Base-by-base conservation (phyloP, 2,888 invertebrate genomes). In the Nowickia ferox region DNA sequence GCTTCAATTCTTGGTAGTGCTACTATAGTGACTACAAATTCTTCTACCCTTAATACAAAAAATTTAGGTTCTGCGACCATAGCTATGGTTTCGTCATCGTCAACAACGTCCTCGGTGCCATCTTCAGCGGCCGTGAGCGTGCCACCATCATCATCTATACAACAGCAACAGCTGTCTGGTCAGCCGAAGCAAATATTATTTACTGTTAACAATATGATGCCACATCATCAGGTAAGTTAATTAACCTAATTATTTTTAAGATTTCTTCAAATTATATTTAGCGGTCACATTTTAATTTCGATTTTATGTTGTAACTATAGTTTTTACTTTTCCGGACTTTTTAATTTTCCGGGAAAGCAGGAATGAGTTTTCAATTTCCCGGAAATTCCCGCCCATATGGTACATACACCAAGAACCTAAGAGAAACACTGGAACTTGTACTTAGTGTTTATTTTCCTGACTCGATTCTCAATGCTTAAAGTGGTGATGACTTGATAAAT, bases 141-240 rank as follows among this genome's bases (percentile, higher is more conserved):
- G 84, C 88, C 89, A 38, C 4, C 30, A 30, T 88, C 91, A 44
- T 66, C 76, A n/a, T 86, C 55, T 71, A 84, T 74, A 80, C 88
- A 78, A 72, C 88, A 68, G 82, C 88, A 74, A 78, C 80, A 71
- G 40, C 69, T 78, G n/a, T 55, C 80, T 15, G 78, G 75, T 9
- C 89, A 90, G 8, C 90, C 90, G 65, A 90, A 91, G 71, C 90
- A 90, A 84, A 89, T 93, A 83, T 91, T 91, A 88, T 92, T 93
- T 86, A 88, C 91, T 74, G 88, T 90, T 19, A 91, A 90, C 79
- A 91, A 89, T 86, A 87, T 88, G 71, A 91, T 92, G 89, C 86
- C 85, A 57, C 85, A 89, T 84, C 91, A 91, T 89, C 92, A 92
- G 89, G 92, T 93, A 84, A 89, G 89, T 87, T 42, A 19, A 69